phyloP scores from a whole-genome alignment of 2,113 vertebrate species.

The Caracal caracal region DNA sequence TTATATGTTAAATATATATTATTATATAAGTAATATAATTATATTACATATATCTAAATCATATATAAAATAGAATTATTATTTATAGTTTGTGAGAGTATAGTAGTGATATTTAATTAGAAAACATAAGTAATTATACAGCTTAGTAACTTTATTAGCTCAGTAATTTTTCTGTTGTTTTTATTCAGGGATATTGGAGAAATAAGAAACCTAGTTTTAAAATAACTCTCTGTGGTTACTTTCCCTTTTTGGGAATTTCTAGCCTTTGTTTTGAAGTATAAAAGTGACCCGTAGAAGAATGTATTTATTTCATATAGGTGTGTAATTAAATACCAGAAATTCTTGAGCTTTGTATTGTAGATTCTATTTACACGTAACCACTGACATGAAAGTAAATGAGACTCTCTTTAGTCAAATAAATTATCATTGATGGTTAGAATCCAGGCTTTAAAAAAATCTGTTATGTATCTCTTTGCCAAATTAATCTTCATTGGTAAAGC shows the following conservation, averaged over 20 bases:
- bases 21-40: not conserved
- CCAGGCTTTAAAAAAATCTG: not conserved
- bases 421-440: not conserved
- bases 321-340: slow-evolving; percentile 19
- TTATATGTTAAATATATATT: not conserved
- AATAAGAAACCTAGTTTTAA: slow-evolving; percentile 50
- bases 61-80: slow-evolving; percentile 3
- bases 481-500: not conserved
- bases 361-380: slow-evolving; percentile 12
- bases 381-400: not conserved
- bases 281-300: not conserved
- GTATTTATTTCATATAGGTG: not conserved
- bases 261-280: slow-evolving; percentile 11
- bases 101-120: not conserved
- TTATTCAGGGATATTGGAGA: not conserved
- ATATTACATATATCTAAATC: not conserved
- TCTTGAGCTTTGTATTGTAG: slow-evolving; percentile 22
- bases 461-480: slow-evolving; percentile 33
- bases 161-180: slow-evolving; percentile 14
- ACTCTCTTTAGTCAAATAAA: not conserved
- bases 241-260: slow-evolving; percentile 16
- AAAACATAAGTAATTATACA: not conserved
- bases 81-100: not conserved
- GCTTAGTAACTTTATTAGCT: slow-evolving; percentile 24
- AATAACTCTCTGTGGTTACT: not conserved